A percentile compares a stretch with the other conserved stretches of the same genome.
phyloP scores from a whole-genome alignment of 2,797 vertebrate genomes.

The Artibeus jamaicensis region DNA sequence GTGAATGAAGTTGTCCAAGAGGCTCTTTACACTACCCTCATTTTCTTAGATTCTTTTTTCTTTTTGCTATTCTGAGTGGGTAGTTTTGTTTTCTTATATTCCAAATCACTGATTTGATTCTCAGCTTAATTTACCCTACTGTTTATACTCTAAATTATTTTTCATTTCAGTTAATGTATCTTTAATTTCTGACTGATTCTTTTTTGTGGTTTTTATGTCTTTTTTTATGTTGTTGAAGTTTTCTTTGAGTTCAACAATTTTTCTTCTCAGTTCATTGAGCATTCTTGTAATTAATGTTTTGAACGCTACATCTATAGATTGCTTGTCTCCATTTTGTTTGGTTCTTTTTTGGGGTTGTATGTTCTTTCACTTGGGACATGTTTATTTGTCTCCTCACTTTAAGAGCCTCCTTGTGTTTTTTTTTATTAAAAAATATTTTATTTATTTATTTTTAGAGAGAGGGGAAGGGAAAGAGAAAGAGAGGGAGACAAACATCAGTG shows the following conservation, averaged over 20 bases:
- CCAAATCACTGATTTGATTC: neutral
- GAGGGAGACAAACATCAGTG: too few relatives aligned
- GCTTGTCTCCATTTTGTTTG: neutral
- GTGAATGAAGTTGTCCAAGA: neutral
- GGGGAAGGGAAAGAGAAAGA: too few relatives aligned
- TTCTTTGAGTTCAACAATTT: neutral
- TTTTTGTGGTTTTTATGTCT: neutral
- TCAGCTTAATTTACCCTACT: neutral
- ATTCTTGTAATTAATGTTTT: neutral
- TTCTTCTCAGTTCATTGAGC: neutral
- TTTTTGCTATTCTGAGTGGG: neutral
- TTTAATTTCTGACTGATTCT: neutral
- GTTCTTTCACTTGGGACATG: neutral
- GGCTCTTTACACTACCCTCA: neutral
- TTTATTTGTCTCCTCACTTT: neutral
- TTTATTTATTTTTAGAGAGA: too few relatives aligned
- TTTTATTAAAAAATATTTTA: neutral
- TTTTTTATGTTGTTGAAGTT: neutral
- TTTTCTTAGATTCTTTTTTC: neutral
- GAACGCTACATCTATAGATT: neutral
- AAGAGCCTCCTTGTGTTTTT: neutral
- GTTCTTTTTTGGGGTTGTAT: neutral
- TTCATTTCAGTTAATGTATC: neutral
- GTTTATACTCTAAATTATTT: neutral
- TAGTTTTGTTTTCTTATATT: neutral